These are phyloP conservation scores for Zygogramma bicolorata DNA, from an alignment of 2,888 invertebrate species.

Conservation along the genomic window DNA sequence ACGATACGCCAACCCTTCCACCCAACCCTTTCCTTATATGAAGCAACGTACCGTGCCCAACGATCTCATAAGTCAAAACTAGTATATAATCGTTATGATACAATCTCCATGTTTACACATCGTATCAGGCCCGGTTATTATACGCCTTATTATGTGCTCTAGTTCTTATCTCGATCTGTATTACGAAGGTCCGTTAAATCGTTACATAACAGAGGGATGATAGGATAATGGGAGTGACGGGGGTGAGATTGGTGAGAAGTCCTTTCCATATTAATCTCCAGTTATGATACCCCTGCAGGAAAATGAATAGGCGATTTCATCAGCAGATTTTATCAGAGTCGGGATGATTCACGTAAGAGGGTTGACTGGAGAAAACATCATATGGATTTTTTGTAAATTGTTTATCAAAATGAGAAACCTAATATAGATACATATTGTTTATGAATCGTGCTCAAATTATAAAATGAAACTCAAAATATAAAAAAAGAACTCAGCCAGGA, in stretches of 20 bases:
- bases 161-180: constrained; percentile 57
- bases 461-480: too few species aligned
- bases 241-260: constrained; percentile 40
- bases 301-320: not conserved
- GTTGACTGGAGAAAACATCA: too few species aligned
- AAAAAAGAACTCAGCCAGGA: too few species aligned
- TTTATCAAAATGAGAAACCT: too few species aligned
- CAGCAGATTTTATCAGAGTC: too few species aligned
- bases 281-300: constrained; percentile 25
- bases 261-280: constrained; percentile 34
- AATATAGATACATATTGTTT: too few species aligned
- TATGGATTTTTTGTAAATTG: too few species aligned
- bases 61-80: constrained; percentile 34
- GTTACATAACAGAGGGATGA: constrained; percentile 56
- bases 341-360: not conserved
- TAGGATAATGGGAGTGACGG: constrained; percentile 37
- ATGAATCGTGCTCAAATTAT: too few species aligned
- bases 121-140: constrained; percentile 42
- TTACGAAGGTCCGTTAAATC: constrained; percentile 60
- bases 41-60: constrained; percentile 34
- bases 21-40: constrained; percentile 37
- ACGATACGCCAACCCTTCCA: not conserved
- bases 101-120: constrained; percentile 44
- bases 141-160: constrained; percentile 42
- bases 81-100: constrained; percentile 51